Base-by-base conservation (phyloP, 2,888 invertebrate species). In the Octodonta nipae region DNA sequence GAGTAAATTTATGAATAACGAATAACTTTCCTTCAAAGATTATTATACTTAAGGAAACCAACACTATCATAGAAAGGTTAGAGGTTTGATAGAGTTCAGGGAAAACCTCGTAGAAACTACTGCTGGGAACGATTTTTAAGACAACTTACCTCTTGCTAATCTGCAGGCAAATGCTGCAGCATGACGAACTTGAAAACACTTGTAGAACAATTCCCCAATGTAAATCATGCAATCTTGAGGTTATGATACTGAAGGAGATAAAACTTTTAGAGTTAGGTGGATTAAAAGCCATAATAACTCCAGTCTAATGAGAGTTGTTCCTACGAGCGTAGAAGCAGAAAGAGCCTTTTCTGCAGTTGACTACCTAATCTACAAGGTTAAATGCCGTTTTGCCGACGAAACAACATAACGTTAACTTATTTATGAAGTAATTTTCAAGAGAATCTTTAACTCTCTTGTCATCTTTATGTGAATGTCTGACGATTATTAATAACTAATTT, bases 251-350 rank as follows among this genome's bases (percentile, higher is more conserved):
- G 17, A 17, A 17, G 17, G 17, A 17, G 8, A 17, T 17, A 8
- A 17, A 8, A 6, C 8, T 6, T 17, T 17, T 17, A 6, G 6
- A 17, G 17, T 17, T 8, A 8, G 17, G 17, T 17, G 17, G 5
- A 17, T 17, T 17, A 17, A 17, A 17, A 17, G 17, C 5, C 17
- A 17, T 5, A 17, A 6, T 6, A 5, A 5, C 8, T 8, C 17
- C 8, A 17, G 5, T 17, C 8, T 17, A 17, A 17, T 17, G 17
- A 17, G 5, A 11, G 11, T 25, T 25, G 25, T 25, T 25, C 25
- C 25, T 25, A 25, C 25, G 5, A 25, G 11, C 25, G 25, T 11
- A 17, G 17, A 17, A 17, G 17, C 17, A 25, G 25, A 25, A 25
- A 6, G 25, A 6, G 25, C 25, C 6, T 25, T 25, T 25, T 25